These are phyloP conservation scores for Clunio marinus DNA, from an alignment of 2,888 invertebrate species.

Conservation along the genomic window DNA sequence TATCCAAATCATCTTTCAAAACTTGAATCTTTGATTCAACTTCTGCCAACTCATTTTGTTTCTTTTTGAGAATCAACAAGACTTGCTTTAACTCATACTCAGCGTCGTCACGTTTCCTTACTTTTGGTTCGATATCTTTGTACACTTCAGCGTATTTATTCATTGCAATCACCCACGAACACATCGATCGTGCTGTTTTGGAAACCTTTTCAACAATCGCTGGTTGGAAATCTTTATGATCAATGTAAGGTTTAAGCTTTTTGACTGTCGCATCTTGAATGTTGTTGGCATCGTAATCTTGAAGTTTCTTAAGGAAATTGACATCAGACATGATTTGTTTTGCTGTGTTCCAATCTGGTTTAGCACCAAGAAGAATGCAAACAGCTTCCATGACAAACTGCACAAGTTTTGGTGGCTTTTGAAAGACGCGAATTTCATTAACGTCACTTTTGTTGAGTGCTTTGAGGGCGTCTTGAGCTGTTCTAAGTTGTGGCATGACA, in stretches of 20 bases:
- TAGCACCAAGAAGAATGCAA: constrained; percentile 73
- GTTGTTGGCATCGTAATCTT: constrained; percentile 82
- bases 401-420: constrained; percentile 81
- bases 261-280: constrained; percentile 71
- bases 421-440: constrained; percentile 82
- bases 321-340: constrained; percentile 76
- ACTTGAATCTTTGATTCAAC: constrained; percentile 66
- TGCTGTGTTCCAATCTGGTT: constrained; percentile 82
- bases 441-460: constrained; percentile 85
- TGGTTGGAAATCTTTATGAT: constrained; percentile 80
- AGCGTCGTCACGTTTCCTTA: constrained; percentile 70
- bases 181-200: constrained; percentile 84
- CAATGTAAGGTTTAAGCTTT: constrained; percentile 77
- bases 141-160: constrained; percentile 84
- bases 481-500: constrained; percentile 80
- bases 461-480: constrained; percentile 78
- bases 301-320: constrained; percentile 75
- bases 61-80: constrained; percentile 69
- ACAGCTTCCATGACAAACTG: constrained; percentile 90
- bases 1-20: constrained; percentile 59
- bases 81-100: constrained; percentile 71
- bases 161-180: constrained; percentile 89
- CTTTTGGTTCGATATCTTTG: constrained; percentile 83
- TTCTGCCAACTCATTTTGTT: constrained; percentile 75
- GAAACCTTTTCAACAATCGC: constrained; percentile 79